Evolutionary conservation across 2,113 vertebrate genomes (phyloP).

Genomic region (Bungarus multicinctus): DNA sequence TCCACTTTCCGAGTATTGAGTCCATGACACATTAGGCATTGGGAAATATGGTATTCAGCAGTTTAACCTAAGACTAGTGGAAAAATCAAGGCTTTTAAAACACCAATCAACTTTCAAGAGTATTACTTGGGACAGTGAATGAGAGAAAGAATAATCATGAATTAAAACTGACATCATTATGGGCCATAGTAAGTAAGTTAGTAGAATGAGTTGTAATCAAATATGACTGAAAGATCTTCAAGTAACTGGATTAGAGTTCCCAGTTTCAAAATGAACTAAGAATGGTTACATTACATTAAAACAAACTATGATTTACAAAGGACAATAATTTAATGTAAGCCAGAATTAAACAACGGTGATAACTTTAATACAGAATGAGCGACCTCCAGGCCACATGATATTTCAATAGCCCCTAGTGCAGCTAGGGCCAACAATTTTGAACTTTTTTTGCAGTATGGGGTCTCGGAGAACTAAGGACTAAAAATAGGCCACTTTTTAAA

Average conservation of each 20-base stretch:
- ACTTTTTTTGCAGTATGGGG: neutral
- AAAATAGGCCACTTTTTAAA: neutral
- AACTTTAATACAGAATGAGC: neutral
- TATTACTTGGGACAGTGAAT: neutral
- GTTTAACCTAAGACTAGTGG: neutral
- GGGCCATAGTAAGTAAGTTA: neutral
- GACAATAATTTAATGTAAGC: neutral
- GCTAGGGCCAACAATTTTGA: neutral
- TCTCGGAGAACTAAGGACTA: neutral
- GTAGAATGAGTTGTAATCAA: neutral
- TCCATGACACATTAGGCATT: neutral
- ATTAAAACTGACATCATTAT: neutral
- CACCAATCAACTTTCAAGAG: neutral
- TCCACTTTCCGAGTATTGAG: neutral
- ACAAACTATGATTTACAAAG: neutral
- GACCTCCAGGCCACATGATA: neutral
- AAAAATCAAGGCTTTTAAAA: neutral
- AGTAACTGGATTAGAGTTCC: neutral
- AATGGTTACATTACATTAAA: neutral
- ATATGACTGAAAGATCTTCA: neutral
- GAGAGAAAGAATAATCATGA: neutral
- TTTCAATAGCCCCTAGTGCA: neutral
- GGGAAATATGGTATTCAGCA: neutral
- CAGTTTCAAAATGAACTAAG: neutral
- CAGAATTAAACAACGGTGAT: neutral